Base-by-base conservation (phyloP, 2,888 invertebrate genomes). In the Phengaris arion region DNA sequence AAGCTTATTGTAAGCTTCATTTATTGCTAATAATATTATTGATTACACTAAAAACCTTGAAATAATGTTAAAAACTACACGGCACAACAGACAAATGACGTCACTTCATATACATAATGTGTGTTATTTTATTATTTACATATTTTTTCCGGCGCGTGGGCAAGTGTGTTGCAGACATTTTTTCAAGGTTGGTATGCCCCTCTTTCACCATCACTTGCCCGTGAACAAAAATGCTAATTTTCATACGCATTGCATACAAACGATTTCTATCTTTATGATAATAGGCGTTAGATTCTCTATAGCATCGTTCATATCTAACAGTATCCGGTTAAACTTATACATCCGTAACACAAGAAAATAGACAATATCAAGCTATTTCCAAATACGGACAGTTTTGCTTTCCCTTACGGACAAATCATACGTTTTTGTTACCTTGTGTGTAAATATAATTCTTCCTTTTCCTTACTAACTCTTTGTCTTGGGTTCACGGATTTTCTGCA, bases 171-270 rank as follows among this genome's bases (percentile, higher is more conserved):
- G 52, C 54, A 51, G 72, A 52, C 72, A 70, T 70, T 70, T 70
- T 70, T 72, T 72, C 72, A 72, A 72, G 72, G 72, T 72, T 72
- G 54, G 52, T 35, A 52, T 72, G 72, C 72, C 72, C 70, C 72
- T 72, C 72, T 72, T 72, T 72, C 72, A 54, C 72, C 72, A 72
- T 72, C 72, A 54, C 72, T 48, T 52, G 35, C 72, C 72, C 72
- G 72, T 72, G 72, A 72, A 70, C 51, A 70, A 72, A 72, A 72
- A 72, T 72, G 52, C 54, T 54, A 72, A 72, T 72, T 51, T 72
- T 35, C 52, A 72, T 52, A 54, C 72, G 54, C 52, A 72, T 54
- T 35, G n/a, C 70, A 22, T 10, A 22, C 51, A 69, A 69, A 48
- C 51, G 48, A 48, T 51, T 51, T 51, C 51, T 6, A 51, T 52